phyloP scores from a whole-genome alignment of 2,797 vertebrate genomes.

The Sorex maritimensis region DNA sequence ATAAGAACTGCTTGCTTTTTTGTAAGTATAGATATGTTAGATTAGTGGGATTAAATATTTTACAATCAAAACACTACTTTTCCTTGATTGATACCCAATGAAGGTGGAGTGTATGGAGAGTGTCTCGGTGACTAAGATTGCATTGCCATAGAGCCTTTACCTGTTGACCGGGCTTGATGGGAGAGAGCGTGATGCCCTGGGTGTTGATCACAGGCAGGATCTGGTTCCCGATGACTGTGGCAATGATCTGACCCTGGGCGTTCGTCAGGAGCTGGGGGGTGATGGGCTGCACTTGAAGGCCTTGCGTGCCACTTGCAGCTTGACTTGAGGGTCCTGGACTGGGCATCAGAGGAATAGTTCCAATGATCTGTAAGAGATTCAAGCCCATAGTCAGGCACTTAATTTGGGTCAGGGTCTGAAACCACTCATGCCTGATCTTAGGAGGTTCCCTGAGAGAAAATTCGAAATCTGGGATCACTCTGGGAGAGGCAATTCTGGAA shows the following conservation, averaged over 20 bases:
- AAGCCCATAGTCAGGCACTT: constrained; percentile 69
- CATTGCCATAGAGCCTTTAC: constrained; percentile 88
- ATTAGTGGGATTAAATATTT: constrained; percentile 35
- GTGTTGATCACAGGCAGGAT: constrained; percentile 99
- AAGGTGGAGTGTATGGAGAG: not conserved
- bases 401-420: not conserved
- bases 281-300: constrained; percentile 99
- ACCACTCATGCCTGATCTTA: not conserved
- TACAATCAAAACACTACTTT: constrained; percentile 36
- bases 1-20: constrained; percentile 55
- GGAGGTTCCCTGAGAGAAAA: not conserved
- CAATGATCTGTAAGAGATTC: constrained; percentile 95
- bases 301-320: constrained; percentile 95
- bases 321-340: constrained; percentile 97
- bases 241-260: constrained; percentile 99
- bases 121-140: too few relatives aligned
- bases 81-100: not conserved
- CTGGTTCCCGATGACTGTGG: constrained; percentile 99
- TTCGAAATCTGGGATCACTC: not conserved
- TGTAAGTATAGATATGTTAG: not conserved
- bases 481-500: accelerated
- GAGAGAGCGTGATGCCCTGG: constrained; percentile 99
- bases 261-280: constrained; percentile 99
- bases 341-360: constrained; percentile 99
- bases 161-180: constrained; percentile 99